Evolutionary conservation across 2,113 vertebrate genomes (phyloP).

Genomic region (Salvelinus sp.): DNA sequence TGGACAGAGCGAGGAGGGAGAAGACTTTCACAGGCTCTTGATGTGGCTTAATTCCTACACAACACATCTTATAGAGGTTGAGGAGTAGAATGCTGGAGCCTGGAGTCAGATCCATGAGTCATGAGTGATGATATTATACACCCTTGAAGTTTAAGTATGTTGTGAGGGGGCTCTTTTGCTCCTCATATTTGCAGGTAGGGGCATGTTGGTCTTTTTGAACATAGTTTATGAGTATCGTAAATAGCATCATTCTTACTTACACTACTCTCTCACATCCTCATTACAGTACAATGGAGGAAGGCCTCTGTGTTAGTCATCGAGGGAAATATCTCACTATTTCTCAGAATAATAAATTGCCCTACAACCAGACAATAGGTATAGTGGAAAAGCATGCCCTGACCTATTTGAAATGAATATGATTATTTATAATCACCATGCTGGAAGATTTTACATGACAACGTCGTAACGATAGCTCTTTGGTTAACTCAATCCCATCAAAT

Average conservation of each 20-base stretch:
- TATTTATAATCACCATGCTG: constrained; percentile 58
- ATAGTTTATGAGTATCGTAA: constrained; percentile 44
- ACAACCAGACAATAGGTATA: constrained; percentile 24
- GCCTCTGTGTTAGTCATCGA: constrained; percentile 4
- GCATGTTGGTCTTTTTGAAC: constrained; percentile 46
- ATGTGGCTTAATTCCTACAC: neutral
- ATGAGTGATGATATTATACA: constrained; percentile 55
- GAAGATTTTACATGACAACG: constrained; percentile 58
- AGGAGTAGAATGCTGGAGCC: constrained; percentile 28
- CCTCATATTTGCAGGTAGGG: constrained; percentile 43
- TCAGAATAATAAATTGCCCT: constrained; percentile 3
- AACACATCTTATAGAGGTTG: neutral
- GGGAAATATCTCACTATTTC: neutral
- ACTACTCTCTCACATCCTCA: constrained; percentile 8
- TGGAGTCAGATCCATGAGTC: constrained; percentile 52
- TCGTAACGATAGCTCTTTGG: constrained; percentile 63
- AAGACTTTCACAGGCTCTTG: neutral
- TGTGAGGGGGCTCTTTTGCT: constrained; percentile 29
- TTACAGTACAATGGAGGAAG: neutral
- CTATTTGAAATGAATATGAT: constrained; percentile 57
- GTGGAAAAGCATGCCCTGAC: constrained; percentile 47
- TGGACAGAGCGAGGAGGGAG: neutral
- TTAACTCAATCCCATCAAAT: constrained; percentile 62
- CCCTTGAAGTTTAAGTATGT: constrained; percentile 20
- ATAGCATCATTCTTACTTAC: constrained; percentile 24